Base-by-base conservation (phyloP, 2,888 invertebrate species). In the Conops quadrifasciatus region DNA sequence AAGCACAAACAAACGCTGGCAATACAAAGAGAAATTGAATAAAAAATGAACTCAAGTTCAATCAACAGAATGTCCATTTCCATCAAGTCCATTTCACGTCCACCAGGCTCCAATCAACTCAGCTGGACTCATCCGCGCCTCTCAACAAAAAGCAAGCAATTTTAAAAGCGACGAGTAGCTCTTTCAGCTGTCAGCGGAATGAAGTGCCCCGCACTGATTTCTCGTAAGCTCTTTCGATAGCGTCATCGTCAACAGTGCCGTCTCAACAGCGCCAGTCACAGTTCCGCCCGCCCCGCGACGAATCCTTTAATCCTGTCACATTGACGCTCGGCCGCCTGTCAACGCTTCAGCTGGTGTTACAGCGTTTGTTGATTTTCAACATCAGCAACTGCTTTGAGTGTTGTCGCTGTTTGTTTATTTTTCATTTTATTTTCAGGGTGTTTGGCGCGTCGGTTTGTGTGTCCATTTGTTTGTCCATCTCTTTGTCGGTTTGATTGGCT, bases 91-190 rank as follows among this genome's bases (percentile, higher is more conserved):
- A 19, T 53, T 53, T 24, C 21, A 19, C 21, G 53, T 1, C 53
- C 24, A 24, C 53, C 19, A 53, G 21, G 21, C 51, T 24, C 16
- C 53, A 24, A 24, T 19, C 53, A 11, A 19, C 36, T 53, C 53
- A 5, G 21, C 21, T 21, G 21, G 5, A 21, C 2, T 19, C 51
- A 51, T 13, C 60, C 36, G 36, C 36, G 36, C 36, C 43, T 36
- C 5, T 19, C 49, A 49, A 19, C 4, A 51, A 51, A 47, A 64
- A 49, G n/a, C 1, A 16, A 49, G 15, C 16, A 49, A n/a, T 26
- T 26, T 24, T n/a, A 49, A 49, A 51, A 65, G 65, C 51, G 65
- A 65, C 51, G 36, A 65, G 30, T 65, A 26, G 36, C 21, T 65
- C 51, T 28, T 24, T 56, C 56, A 56, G 43, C 36, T 36, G 62